Evolutionary conservation across 2,888 invertebrate genomes (phyloP), one percentile per base, ranked within the genome.

Genomic region (Lordiphosa fenestrarum): DNA sequence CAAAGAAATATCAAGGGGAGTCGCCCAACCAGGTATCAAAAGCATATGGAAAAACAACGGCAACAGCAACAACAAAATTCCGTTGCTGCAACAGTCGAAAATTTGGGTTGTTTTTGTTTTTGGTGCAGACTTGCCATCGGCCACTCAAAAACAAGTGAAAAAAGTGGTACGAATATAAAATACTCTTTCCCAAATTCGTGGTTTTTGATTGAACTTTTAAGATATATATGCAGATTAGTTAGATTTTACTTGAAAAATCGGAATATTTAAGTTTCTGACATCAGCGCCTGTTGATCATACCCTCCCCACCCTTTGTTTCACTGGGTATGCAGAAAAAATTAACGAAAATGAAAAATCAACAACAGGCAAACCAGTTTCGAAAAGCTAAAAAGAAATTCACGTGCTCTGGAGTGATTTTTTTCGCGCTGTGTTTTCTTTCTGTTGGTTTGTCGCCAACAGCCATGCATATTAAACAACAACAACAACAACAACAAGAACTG

Each of bases 371-470:
- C 80, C 51, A 59, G 77, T 77, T 77, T 80, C 40, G 42, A 59
- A 58, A 53, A 48, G 42, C 56, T 39, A 49, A 54, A 80, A 77
- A 80, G 77, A 77, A 76, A 77, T 80, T 74, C 77, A 77, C 77
- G 77, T 77, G 75, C 63, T 59, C 37, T 49, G 64, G 66, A 42
- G 30, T 60, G 52, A 55, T 60, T 56, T 55, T 19, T 23, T 33
- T 49, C 2, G 19, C 19, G 46, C 38, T 44, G 52, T 46, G 9
- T 41, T 36, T 47, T 10, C 1, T 40, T 21, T 25, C 25, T 42
- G 25, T 42, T 33, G 33, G 19, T 41, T 49, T 39, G 9, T 19
- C 38, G 40, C 73, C 75, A 54, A 52, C 30, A 61, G 71, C 73
- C 47, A 66, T 71, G 71, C 71, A 71, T 71, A 72, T 70, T 69